These are phyloP conservation scores for Polydrusus pterygomalis DNA, from an alignment of 2,888 invertebrate species.

Conservation along the genomic window DNA sequence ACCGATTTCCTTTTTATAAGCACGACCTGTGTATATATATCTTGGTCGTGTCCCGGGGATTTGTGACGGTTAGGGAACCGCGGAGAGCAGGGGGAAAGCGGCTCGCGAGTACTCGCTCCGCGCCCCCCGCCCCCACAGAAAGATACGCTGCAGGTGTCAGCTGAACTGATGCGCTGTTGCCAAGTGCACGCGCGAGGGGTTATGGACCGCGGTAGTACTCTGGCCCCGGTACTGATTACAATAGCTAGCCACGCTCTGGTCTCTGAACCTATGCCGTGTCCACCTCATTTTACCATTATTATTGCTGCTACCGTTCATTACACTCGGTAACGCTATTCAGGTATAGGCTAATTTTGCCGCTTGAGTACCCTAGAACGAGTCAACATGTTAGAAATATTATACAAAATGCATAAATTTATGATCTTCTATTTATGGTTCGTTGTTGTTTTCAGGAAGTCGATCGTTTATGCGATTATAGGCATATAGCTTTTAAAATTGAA, in stretches of 20 bases:
- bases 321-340: conserved; percentile 50
- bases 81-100: conserved; percentile 55
- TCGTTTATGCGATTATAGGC: too few species aligned
- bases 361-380: conserved; percentile 39
- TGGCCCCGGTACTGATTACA: conserved; percentile 53
- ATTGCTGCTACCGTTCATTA: conserved; percentile 55
- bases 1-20: conserved; percentile 35
- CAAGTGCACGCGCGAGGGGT: conserved; percentile 59
- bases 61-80: conserved; percentile 66
- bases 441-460: not conserved
- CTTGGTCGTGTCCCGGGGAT: conserved; percentile 70
- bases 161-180: conserved; percentile 68
- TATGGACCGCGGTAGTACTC: conserved; percentile 53
- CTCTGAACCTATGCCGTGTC: conserved; percentile 52
- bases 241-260: conserved; percentile 53
- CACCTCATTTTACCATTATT: conserved; percentile 55
- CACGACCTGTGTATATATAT: conserved; percentile 68
- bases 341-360: conserved; percentile 46
- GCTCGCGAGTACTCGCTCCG: conserved; percentile 67
- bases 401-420: conserved; percentile 32
- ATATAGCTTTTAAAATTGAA: too few species aligned
- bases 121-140: conserved; percentile 64
- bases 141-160: conserved; percentile 72
- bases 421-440: conserved; percentile 6
- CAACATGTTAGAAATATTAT: conserved; percentile 29